phyloP scores from a whole-genome alignment of 2,797 vertebrate species.

The Pelobates cultripes region DNA sequence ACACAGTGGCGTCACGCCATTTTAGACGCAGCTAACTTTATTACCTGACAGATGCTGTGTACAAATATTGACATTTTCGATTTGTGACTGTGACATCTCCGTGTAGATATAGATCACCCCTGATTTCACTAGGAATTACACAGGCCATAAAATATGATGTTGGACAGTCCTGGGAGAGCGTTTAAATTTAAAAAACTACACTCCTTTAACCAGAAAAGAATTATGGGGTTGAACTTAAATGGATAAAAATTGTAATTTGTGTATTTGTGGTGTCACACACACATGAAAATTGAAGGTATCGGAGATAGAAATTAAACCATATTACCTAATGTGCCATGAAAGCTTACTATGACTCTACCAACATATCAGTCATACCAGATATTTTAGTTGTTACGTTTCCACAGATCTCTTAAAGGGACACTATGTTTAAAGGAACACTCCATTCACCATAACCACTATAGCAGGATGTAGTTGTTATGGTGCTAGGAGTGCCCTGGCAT shows the following conservation, averaged over 20 bases:
- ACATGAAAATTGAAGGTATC: background rate
- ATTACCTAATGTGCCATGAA: background rate
- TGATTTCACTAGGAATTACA: conserved; percentile 24
- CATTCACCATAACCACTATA: too few relatives aligned
- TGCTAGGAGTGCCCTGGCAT: too few relatives aligned
- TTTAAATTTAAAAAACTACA: background rate
- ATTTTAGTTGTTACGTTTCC: background rate
- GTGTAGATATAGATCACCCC: conserved; percentile 1
- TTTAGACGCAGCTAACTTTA: conserved; percentile 27
- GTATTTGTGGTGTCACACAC: too few relatives aligned
- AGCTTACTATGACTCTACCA: background rate
- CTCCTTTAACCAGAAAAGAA: background rate
- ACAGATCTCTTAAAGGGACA: background rate
- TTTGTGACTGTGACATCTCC: conserved; percentile 26
- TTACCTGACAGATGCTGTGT: conserved; percentile 37
- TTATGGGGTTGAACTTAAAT: background rate
- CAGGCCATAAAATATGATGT: conserved; percentile 23
- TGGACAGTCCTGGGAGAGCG: background rate
- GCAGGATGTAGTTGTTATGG: too few relatives aligned
- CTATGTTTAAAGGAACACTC: too few relatives aligned
- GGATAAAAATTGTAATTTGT: background rate
- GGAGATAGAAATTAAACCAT: background rate
- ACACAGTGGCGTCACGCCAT: conserved; percentile 25
- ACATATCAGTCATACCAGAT: background rate
- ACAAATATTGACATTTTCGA: conserved; percentile 26